Percentiles rank a stretch among this genome's conserved stretches.
These are phyloP conservation scores for Stigmatopora argus DNA, from an alignment of 2,113 vertebrate genomes.

Conservation along the genomic window DNA sequence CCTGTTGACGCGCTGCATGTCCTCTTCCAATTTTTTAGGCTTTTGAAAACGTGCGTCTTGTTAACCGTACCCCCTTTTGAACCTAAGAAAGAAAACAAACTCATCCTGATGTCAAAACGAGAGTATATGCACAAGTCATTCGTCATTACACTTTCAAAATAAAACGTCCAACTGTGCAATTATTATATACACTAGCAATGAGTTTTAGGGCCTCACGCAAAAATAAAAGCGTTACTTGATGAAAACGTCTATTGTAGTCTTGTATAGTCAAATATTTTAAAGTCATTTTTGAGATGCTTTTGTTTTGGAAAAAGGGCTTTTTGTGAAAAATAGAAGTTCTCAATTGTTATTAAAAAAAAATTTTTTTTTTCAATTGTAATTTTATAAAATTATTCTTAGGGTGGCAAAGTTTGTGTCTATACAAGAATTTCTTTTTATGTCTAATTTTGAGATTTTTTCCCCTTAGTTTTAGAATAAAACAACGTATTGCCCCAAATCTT, in stretches of 20 bases:
- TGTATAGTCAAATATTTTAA: too few relatives aligned
- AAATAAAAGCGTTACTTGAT: background rate
- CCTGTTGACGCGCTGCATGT: conserved; percentile 43
- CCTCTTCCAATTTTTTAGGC: conserved; percentile 35
- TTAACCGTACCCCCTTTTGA: conserved; percentile 48
- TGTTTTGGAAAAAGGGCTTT: background rate
- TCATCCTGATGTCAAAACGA: conserved; percentile 59
- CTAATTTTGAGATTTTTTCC: too few relatives aligned
- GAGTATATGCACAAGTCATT: background rate
- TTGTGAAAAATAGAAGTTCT: background rate
- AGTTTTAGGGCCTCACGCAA: background rate
- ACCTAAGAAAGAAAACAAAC: conserved; percentile 44
- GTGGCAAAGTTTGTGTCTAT: too few relatives aligned
- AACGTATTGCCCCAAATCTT: too few relatives aligned
- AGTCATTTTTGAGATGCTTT: background rate
- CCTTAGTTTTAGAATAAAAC: too few relatives aligned
- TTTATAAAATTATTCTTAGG: too few relatives aligned
- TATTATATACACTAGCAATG: background rate
- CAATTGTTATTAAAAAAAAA: too few relatives aligned
- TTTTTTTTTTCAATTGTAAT: too few relatives aligned
- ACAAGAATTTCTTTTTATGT: too few relatives aligned
- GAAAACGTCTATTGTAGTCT: too few relatives aligned
- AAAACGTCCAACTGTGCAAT: conserved; percentile 6
- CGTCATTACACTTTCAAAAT: background rate
- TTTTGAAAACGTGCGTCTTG: background rate